Base-by-base conservation (phyloP, 2,888 invertebrate genomes). In the Hyppa rectilinea region DNA sequence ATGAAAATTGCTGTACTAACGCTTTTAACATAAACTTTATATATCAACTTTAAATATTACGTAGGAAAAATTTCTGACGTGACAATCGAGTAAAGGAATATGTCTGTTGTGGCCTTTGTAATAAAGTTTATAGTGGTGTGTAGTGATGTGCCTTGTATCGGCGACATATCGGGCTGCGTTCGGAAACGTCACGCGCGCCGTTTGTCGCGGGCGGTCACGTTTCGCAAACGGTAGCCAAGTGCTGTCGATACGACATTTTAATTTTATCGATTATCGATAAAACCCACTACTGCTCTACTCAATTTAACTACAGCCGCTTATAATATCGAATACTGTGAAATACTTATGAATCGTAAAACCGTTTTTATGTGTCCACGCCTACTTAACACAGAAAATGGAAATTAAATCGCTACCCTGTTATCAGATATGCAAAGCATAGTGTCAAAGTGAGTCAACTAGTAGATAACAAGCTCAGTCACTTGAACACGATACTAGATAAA, bases 171-270 rank as follows among this genome's bases (percentile, higher is more conserved):
- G 89, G 89, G 84, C 87, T 89, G 88, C 89, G 91, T 92, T 92
- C 88, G 87, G 85, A 90, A 90, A 90, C 92, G 91, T 94, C 94
- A 93, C 93, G 94, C 92, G 93, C 91, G 92, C 92, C 90, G 93
- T 94, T 92, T 93, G 93, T 94, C 93, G 93, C 94, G 87, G 84
- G 83, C 88, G 88, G 94, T 95, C 95, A 95, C 95, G 95, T 91
- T 94, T 91, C 81, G 87, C 88, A 87, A 88, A 92, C 95, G 88
- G 95, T 94, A 94, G 95, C 92, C 75, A 81, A 89, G 89, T 85
- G 89, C 89, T 87, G 92, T 83, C 86, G 86, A 74, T 77, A 71
- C 70, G 75, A 73, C 82, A 83, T 82, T 79, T 81, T 85, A 87
- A 77, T 85, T 86, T 83, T 89, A 87, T 91, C 85, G 88, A 87